phyloP scores from a whole-genome alignment of 2,888 invertebrate species.

The Parascotia fuliginaria region DNA sequence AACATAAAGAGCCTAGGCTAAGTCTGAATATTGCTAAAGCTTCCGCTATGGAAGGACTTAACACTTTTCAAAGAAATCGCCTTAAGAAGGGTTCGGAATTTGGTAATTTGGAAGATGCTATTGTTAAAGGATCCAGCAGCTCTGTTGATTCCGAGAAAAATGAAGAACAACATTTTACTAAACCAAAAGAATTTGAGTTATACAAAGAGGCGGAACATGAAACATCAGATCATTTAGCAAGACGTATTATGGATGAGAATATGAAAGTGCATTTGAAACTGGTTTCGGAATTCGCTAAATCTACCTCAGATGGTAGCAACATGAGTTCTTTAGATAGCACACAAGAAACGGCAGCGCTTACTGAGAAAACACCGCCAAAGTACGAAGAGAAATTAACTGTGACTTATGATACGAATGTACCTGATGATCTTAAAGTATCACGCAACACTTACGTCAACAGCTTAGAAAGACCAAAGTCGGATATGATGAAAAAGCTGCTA shows the following conservation, averaged over 20 bases:
- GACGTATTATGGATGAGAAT: slow-evolving; percentile 80
- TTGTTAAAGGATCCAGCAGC: slow-evolving; percentile 84
- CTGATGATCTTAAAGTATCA: slow-evolving; percentile 88
- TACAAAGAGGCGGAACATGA: slow-evolving; percentile 68
- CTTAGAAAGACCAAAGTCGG: slow-evolving; percentile 87
- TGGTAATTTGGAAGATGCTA: slow-evolving; percentile 91
- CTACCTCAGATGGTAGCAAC: slow-evolving; percentile 78
- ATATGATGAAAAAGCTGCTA: slow-evolving; percentile 85
- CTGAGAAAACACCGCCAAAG: slow-evolving; percentile 62
- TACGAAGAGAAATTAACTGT: slow-evolving; percentile 77
- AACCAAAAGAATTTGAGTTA: slow-evolving; percentile 57
- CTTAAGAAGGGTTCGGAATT: slow-evolving; percentile 91
- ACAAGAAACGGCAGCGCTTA: slow-evolving; percentile 58
- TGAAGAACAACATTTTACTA: slow-evolving; percentile 60
- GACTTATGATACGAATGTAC: slow-evolving; percentile 86
- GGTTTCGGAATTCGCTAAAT: slow-evolving; percentile 80
- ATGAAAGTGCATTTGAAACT: slow-evolving; percentile 80
- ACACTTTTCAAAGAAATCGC: slow-evolving; percentile 88
- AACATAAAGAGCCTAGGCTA: slow-evolving; percentile 85
- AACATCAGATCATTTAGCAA: slow-evolving; percentile 77
- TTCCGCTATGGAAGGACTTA: slow-evolving; percentile 87
- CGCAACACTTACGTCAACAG: slow-evolving; percentile 86
- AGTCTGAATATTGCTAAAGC: slow-evolving; percentile 81
- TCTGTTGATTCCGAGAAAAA: slow-evolving; percentile 76
- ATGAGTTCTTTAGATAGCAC: slow-evolving; percentile 73